phyloP scores from a whole-genome alignment of 2,113 vertebrate species.

The Oreocharis arfaki region DNA sequence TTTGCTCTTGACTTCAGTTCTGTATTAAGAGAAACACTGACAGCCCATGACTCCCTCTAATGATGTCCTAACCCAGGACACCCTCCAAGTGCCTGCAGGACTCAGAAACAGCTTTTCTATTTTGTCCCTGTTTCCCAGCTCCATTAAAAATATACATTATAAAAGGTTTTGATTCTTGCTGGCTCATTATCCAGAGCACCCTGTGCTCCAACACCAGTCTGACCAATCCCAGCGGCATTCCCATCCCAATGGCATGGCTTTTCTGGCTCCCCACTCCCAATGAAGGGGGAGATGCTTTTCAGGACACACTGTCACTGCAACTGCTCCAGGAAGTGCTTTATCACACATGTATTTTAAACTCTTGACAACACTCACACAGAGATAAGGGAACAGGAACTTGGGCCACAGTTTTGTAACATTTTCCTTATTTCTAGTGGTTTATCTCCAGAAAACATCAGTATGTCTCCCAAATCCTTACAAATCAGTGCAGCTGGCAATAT shows the following conservation, averaged over 20 bases:
- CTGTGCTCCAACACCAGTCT: not conserved
- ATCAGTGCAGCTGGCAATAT: not conserved
- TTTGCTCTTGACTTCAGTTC: not conserved
- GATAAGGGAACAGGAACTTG: not conserved
- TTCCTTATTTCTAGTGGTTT: not conserved
- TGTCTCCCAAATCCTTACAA: not conserved
- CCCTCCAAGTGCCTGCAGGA: not conserved
- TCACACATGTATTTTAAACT: not conserved
- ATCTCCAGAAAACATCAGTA: not conserved
- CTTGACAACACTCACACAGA: not conserved
- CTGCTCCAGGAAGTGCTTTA: not conserved
- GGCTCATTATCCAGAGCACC: not conserved
- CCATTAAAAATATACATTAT: not conserved
- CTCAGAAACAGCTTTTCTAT: not conserved
- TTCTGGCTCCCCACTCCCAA: not conserved
- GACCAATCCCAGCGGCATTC: fast-evolving
- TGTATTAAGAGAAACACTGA: not conserved
- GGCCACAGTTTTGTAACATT: not conserved
- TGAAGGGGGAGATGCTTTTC: not conserved
- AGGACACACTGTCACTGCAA: not conserved
- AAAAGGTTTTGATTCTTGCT: not conserved
- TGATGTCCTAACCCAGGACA: not conserved
- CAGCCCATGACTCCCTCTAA: not conserved
- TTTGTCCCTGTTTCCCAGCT: not conserved
- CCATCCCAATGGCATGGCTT: fast-evolving